Conservation (phyloP, 2,113 vertebrate genomes). For the Odontesthes bonariensis region DNA sequence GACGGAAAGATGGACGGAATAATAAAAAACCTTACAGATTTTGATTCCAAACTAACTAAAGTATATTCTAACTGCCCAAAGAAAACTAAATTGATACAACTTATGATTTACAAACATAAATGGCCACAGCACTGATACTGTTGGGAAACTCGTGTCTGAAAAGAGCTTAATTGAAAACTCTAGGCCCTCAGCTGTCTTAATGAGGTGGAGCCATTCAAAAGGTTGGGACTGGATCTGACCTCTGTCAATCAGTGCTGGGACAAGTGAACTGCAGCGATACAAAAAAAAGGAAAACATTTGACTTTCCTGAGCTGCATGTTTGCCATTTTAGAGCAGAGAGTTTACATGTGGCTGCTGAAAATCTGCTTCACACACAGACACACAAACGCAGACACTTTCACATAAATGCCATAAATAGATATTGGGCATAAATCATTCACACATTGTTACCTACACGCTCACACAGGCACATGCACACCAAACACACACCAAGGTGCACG, state of each 20-base stretch:
- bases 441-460: neutral
- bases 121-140: too few species aligned
- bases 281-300: neutral
- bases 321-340: conserved; percentile 1
- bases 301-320: neutral
- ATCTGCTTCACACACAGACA: conserved; percentile 19
- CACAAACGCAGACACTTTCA: conserved; percentile 11
- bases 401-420: conserved; percentile 29
- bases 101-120: too few species aligned
- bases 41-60: too few species aligned
- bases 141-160: too few species aligned
- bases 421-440: conserved; percentile 18
- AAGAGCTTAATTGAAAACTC: too few species aligned
- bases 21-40: too few species aligned
- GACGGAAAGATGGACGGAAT: too few species aligned
- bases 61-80: too few species aligned
- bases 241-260: neutral
- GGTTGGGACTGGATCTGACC: neutral
- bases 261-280: neutral
- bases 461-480: conserved; percentile 12
- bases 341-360: conserved; percentile 48
- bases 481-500: conserved; percentile 4
- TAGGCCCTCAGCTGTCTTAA: too few species aligned
- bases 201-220: conserved; percentile 6
- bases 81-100: too few species aligned